Conservation (phyloP, 2,113 vertebrate genomes). For the Gambusia holbrooki region DNA sequence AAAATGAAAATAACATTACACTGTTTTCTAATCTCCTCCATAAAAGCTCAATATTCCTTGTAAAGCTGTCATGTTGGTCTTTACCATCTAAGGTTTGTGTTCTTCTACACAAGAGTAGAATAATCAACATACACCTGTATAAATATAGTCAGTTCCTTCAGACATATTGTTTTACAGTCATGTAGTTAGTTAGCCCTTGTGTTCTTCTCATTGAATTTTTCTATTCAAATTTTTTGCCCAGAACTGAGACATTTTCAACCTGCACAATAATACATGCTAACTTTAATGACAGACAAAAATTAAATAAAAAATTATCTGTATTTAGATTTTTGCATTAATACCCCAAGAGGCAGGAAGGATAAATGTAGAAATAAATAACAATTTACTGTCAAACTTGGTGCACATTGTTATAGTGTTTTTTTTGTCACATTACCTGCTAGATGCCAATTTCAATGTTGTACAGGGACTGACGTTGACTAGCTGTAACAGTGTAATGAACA, state of each 20-base stretch:
- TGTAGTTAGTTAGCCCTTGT: background rate
- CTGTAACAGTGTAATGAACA: slow-evolving; percentile 10
- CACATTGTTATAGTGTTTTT: slow-evolving; percentile 4
- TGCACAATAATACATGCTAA: slow-evolving; percentile 1
- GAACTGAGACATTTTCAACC: slow-evolving; percentile 2
- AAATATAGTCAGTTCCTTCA: background rate
- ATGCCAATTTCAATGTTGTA: slow-evolving; percentile 56
- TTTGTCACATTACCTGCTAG: slow-evolving; percentile 61
- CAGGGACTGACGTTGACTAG: slow-evolving; percentile 21
- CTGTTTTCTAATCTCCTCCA: slow-evolving; percentile 31
- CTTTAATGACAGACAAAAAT: background rate
- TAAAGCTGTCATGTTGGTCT: background rate
- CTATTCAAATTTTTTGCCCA: background rate
- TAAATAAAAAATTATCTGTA: background rate
- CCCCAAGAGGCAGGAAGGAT: slow-evolving; percentile 4
- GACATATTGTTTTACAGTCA: background rate
- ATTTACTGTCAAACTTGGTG: background rate
- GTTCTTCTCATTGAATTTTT: background rate
- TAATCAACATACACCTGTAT: background rate
- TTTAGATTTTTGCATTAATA: slow-evolving; percentile 17
- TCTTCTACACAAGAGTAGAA: background rate
- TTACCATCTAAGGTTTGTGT: slow-evolving; percentile 7
- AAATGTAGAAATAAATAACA: slow-evolving; percentile 8
- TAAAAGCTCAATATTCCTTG: slow-evolving; percentile 16
- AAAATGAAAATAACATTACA: slow-evolving; percentile 35